Percentiles rank a stretch among this genome's conserved stretches.
These are phyloP conservation scores for Catotricha subobsoleta DNA, from an alignment of 2,888 invertebrate species.

Conservation along the genomic window DNA sequence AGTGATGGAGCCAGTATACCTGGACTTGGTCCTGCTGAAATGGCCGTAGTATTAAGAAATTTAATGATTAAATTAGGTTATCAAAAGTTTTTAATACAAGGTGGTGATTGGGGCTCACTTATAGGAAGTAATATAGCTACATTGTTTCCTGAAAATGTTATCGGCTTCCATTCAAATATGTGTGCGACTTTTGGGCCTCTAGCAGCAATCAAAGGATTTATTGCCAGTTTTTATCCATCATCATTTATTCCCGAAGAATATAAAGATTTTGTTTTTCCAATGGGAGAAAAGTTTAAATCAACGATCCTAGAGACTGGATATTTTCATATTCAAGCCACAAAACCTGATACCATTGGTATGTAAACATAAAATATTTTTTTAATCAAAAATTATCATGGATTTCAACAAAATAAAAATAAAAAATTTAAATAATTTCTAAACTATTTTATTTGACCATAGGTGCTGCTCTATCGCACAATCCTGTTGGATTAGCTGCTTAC, in stretches of 20 bases:
- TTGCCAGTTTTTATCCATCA: slow-evolving; percentile 38
- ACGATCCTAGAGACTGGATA: slow-evolving; percentile 37
- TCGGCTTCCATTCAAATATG: slow-evolving; percentile 46
- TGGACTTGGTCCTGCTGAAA: slow-evolving; percentile 38
- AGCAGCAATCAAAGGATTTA: slow-evolving; percentile 24
- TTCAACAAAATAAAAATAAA: no score
- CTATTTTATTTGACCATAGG: slow-evolving; percentile 32
- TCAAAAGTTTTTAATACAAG: slow-evolving; percentile 44
- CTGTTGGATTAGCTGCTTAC: slow-evolving; percentile 73
- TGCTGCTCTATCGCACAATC: slow-evolving; percentile 52
- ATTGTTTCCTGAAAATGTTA: slow-evolving; percentile 40
- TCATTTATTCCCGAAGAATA: slow-evolving; percentile 35
- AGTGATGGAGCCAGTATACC: slow-evolving; percentile 32
- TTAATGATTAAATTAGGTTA: slow-evolving; percentile 50
- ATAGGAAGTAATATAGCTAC: slow-evolving; percentile 44
- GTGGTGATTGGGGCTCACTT: slow-evolving; percentile 66
- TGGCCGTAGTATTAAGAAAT: slow-evolving; percentile 40
- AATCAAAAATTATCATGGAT: no score
- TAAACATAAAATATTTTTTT: slow-evolving; percentile 11
- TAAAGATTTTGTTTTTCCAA: slow-evolving; percentile 32
- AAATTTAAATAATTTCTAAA: no score
- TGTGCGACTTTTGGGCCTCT: slow-evolving; percentile 24
- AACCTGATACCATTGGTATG: slow-evolving; percentile 70
- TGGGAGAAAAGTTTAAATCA: slow-evolving; percentile 16
- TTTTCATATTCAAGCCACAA: slow-evolving; percentile 66